A percentile compares a stretch with the other conserved stretches of the same genome.
These are phyloP conservation scores for Athalia circularis DNA, from an alignment of 2,888 invertebrate species.

Conservation along the genomic window DNA sequence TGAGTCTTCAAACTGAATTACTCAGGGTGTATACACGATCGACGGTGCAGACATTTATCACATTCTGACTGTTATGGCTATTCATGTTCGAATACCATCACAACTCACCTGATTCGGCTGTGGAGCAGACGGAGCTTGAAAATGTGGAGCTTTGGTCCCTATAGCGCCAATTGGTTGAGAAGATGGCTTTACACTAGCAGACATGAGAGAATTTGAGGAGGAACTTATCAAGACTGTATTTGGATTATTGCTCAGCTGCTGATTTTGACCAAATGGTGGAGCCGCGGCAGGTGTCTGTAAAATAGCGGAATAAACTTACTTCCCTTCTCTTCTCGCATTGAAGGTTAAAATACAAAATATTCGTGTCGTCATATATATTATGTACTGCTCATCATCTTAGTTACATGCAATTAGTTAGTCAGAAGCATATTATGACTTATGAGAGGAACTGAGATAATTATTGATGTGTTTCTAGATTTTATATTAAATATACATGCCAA, in stretches of 20 bases:
- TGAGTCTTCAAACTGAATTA: background rate
- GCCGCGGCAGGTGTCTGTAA: slow-evolving; percentile 73
- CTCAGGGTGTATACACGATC: background rate
- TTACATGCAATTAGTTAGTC: slow-evolving; percentile 6
- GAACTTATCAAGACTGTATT: slow-evolving; percentile 92
- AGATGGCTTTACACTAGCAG: slow-evolving; percentile 89
- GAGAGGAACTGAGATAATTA: too few species aligned
- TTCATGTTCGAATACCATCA: background rate
- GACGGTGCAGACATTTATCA: background rate
- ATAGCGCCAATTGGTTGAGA: slow-evolving; percentile 90
- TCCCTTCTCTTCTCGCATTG: background rate
- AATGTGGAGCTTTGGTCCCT: slow-evolving; percentile 80
- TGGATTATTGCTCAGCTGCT: slow-evolving; percentile 87
- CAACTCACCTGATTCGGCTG: slow-evolving; percentile 74
- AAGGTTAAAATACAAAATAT: background rate
- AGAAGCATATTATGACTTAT: background rate
- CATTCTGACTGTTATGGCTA: too few species aligned
- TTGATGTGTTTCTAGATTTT: too few species aligned
- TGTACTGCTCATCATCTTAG: background rate
- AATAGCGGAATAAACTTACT: background rate
- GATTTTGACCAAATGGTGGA: slow-evolving; percentile 87
- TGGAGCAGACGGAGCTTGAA: slow-evolving; percentile 77
- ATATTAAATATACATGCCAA: background rate
- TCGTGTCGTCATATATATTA: background rate
- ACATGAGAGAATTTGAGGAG: slow-evolving; percentile 92